These are phyloP conservation scores for Engraulis encrasicolus DNA, from an alignment of 2,113 vertebrate genomes.

Conservation along the genomic window DNA sequence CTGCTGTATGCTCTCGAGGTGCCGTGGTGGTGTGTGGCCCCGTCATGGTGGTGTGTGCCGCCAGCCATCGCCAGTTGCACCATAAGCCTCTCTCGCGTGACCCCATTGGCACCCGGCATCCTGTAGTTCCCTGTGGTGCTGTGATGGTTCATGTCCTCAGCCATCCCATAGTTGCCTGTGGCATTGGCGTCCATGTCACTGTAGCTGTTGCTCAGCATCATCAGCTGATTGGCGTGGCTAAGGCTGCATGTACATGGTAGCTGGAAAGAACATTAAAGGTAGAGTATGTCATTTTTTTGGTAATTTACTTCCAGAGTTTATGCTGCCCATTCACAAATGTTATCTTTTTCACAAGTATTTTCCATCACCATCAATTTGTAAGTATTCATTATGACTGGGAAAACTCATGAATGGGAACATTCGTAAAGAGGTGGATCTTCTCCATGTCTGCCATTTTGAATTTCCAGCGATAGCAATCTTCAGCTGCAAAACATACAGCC, in stretches of 20 bases:
- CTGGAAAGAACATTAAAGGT: too few species aligned
- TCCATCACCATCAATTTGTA: too few species aligned
- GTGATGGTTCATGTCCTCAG: constrained; percentile 73
- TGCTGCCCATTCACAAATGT: too few species aligned
- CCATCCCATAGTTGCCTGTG: constrained; percentile 75
- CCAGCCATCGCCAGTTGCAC: constrained; percentile 81
- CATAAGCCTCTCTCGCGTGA: constrained; percentile 83
- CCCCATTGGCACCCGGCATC: constrained; percentile 73
- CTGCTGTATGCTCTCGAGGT: constrained; percentile 75
- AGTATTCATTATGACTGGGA: too few species aligned
- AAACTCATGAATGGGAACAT: too few species aligned
- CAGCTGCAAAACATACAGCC: too few species aligned
- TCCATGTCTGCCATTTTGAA: too few species aligned
- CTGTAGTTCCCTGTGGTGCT: constrained; percentile 80
- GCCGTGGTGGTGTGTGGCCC: constrained; percentile 74
- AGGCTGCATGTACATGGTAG: constrained; percentile 82
- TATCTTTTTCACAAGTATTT: too few species aligned
- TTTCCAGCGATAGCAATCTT: too few species aligned
- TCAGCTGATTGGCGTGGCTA: constrained; percentile 72
- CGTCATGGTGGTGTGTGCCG: constrained; percentile 76
- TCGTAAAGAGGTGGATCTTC: too few species aligned
- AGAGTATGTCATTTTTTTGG: too few species aligned
- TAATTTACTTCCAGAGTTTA: too few species aligned
- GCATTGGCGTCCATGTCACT: constrained; percentile 82
- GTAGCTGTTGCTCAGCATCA: constrained; percentile 82